These are phyloP conservation scores for Limosa lapponica DNA, from an alignment of 2,797 vertebrate genomes.

Conservation along the genomic window DNA sequence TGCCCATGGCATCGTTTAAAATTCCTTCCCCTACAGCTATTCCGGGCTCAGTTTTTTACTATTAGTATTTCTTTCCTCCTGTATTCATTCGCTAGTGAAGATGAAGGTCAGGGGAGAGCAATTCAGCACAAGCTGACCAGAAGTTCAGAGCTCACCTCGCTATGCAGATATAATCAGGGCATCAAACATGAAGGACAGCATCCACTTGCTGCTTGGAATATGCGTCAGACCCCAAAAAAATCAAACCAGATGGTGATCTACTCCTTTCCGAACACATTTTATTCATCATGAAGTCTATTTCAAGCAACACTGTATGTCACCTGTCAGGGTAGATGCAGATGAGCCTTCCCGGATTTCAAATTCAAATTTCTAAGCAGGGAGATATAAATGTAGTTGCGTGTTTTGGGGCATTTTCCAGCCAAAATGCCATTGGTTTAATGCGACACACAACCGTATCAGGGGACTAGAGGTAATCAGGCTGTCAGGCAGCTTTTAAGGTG, in stretches of 20 bases:
- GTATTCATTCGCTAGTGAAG: background rate
- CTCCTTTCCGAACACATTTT: background rate
- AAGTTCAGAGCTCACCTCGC: background rate
- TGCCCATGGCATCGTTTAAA: background rate
- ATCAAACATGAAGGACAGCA: background rate
- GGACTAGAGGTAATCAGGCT: background rate
- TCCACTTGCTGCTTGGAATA: background rate
- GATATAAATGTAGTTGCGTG: background rate
- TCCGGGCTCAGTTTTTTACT: background rate
- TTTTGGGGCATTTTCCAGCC: background rate
- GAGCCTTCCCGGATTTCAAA: background rate
- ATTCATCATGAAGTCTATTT: background rate
- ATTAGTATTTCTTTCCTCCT: background rate
- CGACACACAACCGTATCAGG: background rate
- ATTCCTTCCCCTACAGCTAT: background rate
- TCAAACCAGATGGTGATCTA: background rate
- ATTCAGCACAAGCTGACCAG: background rate
- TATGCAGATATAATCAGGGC: background rate
- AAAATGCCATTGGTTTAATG: background rate
- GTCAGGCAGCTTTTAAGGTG: background rate
- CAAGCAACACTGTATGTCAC: background rate
- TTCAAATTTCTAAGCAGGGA: background rate
- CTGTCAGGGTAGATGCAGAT: background rate
- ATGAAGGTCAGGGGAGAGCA: background rate
- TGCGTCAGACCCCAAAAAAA: background rate